A percentile compares a stretch with the other conserved stretches of the same genome.
These are phyloP conservation scores for Oriolus oriolus DNA, from an alignment of 2,113 vertebrate species.

Conservation along the genomic window DNA sequence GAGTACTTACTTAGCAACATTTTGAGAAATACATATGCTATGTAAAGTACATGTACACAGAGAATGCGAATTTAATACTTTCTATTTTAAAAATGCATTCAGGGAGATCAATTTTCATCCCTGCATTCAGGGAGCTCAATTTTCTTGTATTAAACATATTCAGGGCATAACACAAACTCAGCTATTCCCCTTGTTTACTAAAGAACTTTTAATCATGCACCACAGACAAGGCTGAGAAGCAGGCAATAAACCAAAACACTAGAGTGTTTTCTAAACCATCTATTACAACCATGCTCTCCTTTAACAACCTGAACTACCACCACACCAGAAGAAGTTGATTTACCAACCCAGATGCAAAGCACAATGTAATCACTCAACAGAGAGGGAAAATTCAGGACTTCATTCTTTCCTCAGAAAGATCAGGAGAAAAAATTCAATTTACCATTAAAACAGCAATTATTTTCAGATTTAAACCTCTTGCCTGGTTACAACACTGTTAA, in stretches of 20 bases:
- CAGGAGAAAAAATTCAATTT: conserved; percentile 1
- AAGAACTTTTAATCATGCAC: neutral
- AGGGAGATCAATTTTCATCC: conserved; percentile 19
- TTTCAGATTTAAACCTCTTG: neutral
- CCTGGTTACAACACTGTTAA: neutral
- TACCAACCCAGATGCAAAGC: neutral
- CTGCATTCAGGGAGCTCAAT: neutral
- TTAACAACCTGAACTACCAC: conserved; percentile 12
- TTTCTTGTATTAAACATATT: conserved; percentile 11
- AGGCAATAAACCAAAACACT: neutral
- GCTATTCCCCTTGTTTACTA: neutral
- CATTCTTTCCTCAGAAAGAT: neutral
- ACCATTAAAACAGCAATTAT: neutral
- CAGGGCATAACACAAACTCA: neutral
- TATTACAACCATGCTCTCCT: neutral
- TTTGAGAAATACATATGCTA: neutral
- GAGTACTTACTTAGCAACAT: neutral
- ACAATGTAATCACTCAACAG: conserved; percentile 4
- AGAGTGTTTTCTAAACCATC: neutral
- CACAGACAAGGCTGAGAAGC: conserved; percentile 21
- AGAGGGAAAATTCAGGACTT: neutral
- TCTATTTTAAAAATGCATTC: neutral
- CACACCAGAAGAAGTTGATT: conserved; percentile 13
- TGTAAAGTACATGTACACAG: neutral
- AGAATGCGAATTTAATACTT: neutral